Conservation (phyloP, 2,888 invertebrate genomes). For the Cantharis rustica region DNA sequence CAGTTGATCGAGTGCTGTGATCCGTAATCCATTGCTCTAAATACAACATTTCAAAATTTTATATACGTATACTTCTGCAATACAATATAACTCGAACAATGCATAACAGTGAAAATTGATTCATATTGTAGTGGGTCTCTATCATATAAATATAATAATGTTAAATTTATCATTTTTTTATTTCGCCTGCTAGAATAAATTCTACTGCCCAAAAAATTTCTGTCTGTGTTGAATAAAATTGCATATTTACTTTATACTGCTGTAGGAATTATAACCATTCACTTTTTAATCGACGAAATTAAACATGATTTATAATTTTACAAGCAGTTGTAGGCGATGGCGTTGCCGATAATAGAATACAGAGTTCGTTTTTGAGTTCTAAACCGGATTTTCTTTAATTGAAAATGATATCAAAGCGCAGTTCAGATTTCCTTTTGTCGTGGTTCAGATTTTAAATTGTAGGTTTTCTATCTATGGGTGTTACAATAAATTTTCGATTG, state of each 20-base stretch:
- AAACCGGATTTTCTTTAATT: not conserved
- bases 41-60: constrained; percentile 22
- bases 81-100: not conserved
- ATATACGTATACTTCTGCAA: not conserved
- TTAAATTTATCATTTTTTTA: not conserved
- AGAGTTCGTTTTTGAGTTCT: not conserved
- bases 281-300: not conserved
- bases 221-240: not conserved
- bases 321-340: not conserved
- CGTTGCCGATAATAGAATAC: not conserved
- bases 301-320: not conserved
- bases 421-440: not conserved
- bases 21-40: constrained; percentile 24
- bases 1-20: constrained; percentile 39
- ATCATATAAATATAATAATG: not conserved
- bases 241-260: not conserved
- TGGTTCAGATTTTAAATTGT: not conserved
- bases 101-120: not conserved
- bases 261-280: not conserved
- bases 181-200: not conserved
- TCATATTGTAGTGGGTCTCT: not conserved
- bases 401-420: no score
- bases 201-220: no score
- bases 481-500: not conserved
- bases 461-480: not conserved